Percentiles rank a stretch among this genome's conserved stretches.
phyloP scores from a whole-genome alignment of 2,113 vertebrate species.

The Mobula birostris region DNA sequence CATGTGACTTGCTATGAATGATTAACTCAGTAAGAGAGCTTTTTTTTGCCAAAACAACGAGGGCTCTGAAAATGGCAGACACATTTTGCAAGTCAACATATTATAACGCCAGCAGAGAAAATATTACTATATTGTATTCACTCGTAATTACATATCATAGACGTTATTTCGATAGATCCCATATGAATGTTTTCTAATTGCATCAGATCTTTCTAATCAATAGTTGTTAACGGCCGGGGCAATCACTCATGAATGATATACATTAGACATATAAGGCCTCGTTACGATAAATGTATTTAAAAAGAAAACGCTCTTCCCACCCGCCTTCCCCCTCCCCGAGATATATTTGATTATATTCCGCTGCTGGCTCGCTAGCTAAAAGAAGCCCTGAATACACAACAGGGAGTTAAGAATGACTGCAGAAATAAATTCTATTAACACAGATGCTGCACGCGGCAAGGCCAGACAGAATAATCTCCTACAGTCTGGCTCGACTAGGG shows the following conservation, averaged over 20 bases:
- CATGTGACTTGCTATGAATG: conserved; percentile 76
- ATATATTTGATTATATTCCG: conserved; percentile 56
- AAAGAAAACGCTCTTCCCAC: background rate
- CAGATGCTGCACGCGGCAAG: conserved; percentile 52
- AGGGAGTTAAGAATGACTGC: conserved; percentile 56
- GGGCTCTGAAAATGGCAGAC: conserved; percentile 49
- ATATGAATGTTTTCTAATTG: conserved; percentile 16
- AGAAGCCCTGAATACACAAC: conserved; percentile 62
- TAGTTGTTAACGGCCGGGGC: background rate
- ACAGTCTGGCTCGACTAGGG: conserved; percentile 59
- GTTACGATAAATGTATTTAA: background rate
- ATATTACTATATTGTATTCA: background rate
- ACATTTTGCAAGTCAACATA: background rate
- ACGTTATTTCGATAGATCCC: conserved; percentile 16
- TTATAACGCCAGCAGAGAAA: background rate
- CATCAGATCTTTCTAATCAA: background rate
- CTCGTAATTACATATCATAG: background rate
- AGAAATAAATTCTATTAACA: conserved; percentile 69
- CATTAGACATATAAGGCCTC: background rate
- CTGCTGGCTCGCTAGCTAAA: conserved; percentile 58
- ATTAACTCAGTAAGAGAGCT: conserved; percentile 67
- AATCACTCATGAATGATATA: background rate
- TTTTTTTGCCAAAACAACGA: conserved; percentile 60
- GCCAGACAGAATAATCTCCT: conserved; percentile 64
- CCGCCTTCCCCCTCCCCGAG: background rate